Conservation (phyloP, 2,797 vertebrate species). For the Lophotriccus pileatus region DNA sequence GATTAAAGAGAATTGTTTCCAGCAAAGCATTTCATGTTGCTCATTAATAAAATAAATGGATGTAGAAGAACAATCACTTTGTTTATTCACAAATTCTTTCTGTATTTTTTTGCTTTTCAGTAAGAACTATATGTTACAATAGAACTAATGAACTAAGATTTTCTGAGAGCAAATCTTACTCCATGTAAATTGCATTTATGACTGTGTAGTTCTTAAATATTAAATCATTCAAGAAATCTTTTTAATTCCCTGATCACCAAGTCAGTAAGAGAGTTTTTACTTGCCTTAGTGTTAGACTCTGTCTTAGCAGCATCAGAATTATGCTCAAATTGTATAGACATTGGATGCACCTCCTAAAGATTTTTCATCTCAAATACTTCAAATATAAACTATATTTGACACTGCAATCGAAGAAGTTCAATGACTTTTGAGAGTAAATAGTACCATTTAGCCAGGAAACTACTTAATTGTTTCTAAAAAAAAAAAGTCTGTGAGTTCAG, state of each 20-base stretch:
- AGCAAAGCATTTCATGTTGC: background rate
- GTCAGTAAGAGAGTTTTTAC: background rate
- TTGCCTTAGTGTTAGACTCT: background rate
- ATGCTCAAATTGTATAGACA: background rate
- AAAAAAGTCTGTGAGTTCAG: background rate
- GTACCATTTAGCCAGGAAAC: background rate
- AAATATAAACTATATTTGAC: background rate
- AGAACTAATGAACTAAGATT: conserved; percentile 27
- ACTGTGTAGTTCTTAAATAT: conserved; percentile 18
- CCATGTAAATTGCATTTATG: background rate
- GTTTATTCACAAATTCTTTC: background rate
- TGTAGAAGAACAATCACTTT: background rate
- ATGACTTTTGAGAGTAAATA: background rate
- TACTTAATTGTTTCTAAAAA: background rate
- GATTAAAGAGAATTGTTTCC: background rate
- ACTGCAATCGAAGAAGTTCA: background rate
- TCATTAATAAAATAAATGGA: background rate
- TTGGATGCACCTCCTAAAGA: background rate
- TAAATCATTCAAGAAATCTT: background rate
- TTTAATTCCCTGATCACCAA: background rate
- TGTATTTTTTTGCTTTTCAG: background rate
- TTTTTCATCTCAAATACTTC: background rate
- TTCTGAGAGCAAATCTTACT: background rate
- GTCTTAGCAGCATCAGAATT: background rate
- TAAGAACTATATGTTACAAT: conserved; percentile 18